phyloP scores from a whole-genome alignment of 2,888 invertebrate species.

The Periphyllus acericola region DNA sequence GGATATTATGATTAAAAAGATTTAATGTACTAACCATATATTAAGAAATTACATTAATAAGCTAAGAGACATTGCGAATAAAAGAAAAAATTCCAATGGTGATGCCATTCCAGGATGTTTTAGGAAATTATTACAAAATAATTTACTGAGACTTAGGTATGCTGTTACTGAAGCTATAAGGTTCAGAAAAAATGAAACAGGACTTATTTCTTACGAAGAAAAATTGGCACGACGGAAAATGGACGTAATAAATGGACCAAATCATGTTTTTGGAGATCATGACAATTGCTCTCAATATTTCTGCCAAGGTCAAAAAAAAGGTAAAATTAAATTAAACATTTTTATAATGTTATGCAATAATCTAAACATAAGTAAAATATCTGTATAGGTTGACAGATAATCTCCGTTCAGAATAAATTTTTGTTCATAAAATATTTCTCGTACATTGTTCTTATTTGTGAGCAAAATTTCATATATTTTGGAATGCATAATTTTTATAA shows the following conservation, averaged over 20 bases:
- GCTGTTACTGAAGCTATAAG: background rate
- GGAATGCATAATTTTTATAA: no score
- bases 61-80: background rate
- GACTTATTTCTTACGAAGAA: background rate
- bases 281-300: background rate
- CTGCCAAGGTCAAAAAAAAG: no score
- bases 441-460: no score
- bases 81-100: background rate
- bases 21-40: background rate
- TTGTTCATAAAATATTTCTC: no score
- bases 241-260: background rate
- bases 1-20: background rate
- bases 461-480: no score
- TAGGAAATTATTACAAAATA: no score
- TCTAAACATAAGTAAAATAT: no score
- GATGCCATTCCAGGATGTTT: background rate
- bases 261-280: constrained; percentile 18
- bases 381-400: no score
- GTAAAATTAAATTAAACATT: no score
- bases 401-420: no score
- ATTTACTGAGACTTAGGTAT: background rate
- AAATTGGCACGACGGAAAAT: background rate
- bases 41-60: constrained; percentile 19
- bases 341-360: no score
- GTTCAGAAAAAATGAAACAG: background rate